Evolutionary conservation across 1,140 invertebrate genomes (phyloP), one percentile per base, ranked within the genome.

Genomic region (Trachymyrmex septentrionalis): DNA sequence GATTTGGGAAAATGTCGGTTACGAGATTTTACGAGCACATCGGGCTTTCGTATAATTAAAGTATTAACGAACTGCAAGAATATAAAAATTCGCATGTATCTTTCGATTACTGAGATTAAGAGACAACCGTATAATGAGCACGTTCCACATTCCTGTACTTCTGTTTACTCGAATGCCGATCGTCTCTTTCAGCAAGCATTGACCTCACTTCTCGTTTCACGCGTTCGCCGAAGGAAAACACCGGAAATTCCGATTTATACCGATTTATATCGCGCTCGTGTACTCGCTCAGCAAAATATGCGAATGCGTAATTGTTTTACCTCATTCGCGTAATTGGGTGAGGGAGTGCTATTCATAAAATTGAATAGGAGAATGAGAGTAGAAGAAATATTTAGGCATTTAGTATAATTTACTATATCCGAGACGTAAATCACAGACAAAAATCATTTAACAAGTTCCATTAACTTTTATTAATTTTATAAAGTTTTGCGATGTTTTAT

Each of bases 171-270:
- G 21, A 63, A 77, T 10, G 10, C 7, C n/a, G 67, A 82, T 30
- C 53, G 67, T 61, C n/a, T 59, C 73, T 34, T 34, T 34, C 14
- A 73, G 80, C 80, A 73, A 72, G 53, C 80, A 27, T 81, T 71
- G 80, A 73, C 80, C 80, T 72, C 67, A 69, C 80, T 73, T 73
- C 80, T 72, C 34, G 80, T 82, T 82, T 82, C 80, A 24, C 34
- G 80, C 80, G 57, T 82, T 50, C 66, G 34, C 53, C 19, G 21
- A 82, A 82, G 80, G 67, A 27, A 82, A 82, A 72, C 55, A 72
- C 67, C 80, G 80, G 80, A 82, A 82, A 82, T 82, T 14, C 48
- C 67, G 76, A 80, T 80, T 80, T 80, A 80, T 64, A 61, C 48
- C 67, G 76, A 80, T 80, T 80, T 80, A 80, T 64, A 61, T 82